These are phyloP conservation scores for Centropus bengalensis DNA, from an alignment of 2,113 vertebrate genomes.

Conservation along the genomic window DNA sequence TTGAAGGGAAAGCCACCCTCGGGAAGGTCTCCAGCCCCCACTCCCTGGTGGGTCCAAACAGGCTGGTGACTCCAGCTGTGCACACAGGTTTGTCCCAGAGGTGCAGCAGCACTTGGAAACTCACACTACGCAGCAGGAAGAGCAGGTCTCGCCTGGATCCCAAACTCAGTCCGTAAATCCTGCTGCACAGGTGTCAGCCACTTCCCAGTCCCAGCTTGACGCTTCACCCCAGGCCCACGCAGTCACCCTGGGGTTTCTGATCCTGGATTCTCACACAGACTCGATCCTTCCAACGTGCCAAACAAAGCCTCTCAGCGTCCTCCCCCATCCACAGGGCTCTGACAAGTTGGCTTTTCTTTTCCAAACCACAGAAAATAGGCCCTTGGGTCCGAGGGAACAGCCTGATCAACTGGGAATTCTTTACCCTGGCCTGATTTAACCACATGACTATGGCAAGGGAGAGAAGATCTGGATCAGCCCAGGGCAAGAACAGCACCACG, in stretches of 20 bases:
- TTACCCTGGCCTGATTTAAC: background rate
- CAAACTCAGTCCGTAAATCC: background rate
- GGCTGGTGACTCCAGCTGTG: background rate
- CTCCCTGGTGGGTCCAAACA: background rate
- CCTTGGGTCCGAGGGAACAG: background rate
- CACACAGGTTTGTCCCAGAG: background rate
- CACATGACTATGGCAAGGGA: background rate
- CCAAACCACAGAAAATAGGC: background rate
- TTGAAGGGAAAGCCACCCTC: background rate
- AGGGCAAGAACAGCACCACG: background rate
- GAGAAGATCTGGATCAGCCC: background rate
- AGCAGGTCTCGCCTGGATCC: background rate
- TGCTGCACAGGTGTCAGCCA: too few relatives aligned
- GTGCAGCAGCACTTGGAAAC: background rate
- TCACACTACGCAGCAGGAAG: background rate
- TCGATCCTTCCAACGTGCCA: background rate
- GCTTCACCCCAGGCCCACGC: background rate
- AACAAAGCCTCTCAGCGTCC: accelerated
- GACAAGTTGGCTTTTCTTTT: background rate
- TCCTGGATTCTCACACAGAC: background rate
- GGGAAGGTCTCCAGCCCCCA: background rate
- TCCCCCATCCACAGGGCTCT: background rate
- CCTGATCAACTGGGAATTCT: background rate
- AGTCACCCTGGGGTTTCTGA: background rate
- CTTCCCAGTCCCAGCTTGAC: background rate